A percentile compares a stretch with the other conserved stretches of the same genome.
These are phyloP conservation scores for Ectemnius cavifrons DNA, from an alignment of 2,888 invertebrate genomes.

Conservation along the genomic window DNA sequence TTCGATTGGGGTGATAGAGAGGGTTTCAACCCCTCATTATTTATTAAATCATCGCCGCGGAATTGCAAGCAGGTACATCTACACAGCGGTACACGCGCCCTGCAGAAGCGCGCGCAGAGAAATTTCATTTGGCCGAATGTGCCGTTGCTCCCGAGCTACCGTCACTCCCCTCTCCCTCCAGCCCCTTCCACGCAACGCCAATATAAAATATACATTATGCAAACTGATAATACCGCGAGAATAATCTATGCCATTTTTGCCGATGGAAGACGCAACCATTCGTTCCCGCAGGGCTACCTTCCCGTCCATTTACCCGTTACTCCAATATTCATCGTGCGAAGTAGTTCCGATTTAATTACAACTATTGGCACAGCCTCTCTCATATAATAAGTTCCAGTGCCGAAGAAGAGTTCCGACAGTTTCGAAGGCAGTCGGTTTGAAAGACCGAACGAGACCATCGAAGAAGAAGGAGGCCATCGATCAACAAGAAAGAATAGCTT, in stretches of 20 bases:
- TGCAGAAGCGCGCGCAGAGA: slow-evolving; percentile 19
- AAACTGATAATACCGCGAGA: slow-evolving; percentile 45
- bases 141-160: slow-evolving; percentile 5
- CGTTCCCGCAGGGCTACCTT: not conserved
- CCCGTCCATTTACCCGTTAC: not conserved
- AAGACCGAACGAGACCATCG: slow-evolving; percentile 11
- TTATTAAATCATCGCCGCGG: slow-evolving; percentile 64
- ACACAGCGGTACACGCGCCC: no score
- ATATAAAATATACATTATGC: slow-evolving; percentile 40
- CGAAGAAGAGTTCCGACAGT: not conserved
- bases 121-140: slow-evolving; percentile 46
- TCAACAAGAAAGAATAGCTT: slow-evolving; percentile 14
- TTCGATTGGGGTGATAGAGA: slow-evolving; percentile 54
- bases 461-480: not conserved
- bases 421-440: slow-evolving; percentile 18
- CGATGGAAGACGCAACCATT: slow-evolving; percentile 2
- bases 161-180: not conserved
- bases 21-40: slow-evolving; percentile 62
- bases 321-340: not conserved
- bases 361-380: not conserved
- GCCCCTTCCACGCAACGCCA: slow-evolving; percentile 19
- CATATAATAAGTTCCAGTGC: not conserved
- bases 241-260: slow-evolving; percentile 41
- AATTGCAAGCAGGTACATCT: slow-evolving; percentile 43
- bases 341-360: not conserved